phyloP scores from a whole-genome alignment of 2,888 invertebrate species.

The Diloba caeruleocephala region DNA sequence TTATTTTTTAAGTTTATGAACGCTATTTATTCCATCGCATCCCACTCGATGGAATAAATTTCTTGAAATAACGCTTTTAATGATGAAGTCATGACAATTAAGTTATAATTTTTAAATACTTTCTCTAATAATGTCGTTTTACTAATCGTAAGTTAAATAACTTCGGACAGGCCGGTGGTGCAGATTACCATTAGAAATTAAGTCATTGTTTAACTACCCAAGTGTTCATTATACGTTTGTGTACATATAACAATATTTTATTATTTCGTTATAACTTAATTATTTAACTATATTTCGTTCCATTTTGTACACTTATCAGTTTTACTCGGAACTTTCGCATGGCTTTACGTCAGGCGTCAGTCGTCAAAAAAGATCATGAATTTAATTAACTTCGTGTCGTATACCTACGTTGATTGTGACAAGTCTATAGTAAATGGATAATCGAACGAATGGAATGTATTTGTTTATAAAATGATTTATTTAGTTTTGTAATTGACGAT shows the following conservation, averaged over 20 bases:
- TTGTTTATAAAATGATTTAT: constrained; percentile 26
- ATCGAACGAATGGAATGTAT: constrained; percentile 15
- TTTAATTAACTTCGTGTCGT: constrained; percentile 1
- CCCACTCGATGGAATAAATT: constrained; percentile 2
- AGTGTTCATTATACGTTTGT: constrained; percentile 76
- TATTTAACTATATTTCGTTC: constrained; percentile 2
- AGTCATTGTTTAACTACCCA: constrained; percentile 75
- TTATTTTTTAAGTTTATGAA: neutral
- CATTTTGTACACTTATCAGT: neutral
- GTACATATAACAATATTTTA: constrained; percentile 44
- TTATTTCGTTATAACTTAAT: constrained; percentile 6
- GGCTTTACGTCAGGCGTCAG: constrained; percentile 1
- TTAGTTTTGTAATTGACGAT: constrained; percentile 17
- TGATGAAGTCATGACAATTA: constrained; percentile 29
- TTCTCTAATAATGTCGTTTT: constrained; percentile 22
- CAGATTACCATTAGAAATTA: constrained; percentile 87
- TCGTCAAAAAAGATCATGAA: neutral
- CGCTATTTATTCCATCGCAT: constrained; percentile 9
- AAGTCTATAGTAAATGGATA: constrained; percentile 34
- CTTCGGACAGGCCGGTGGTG: constrained; percentile 85
- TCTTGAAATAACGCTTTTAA: neutral
- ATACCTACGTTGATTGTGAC: constrained; percentile 19
- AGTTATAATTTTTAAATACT: constrained; percentile 25
- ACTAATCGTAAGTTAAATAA: constrained; percentile 48
- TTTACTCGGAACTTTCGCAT: constrained; percentile 28